Percentiles rank a stretch among this genome's conserved stretches.
These are phyloP conservation scores for Cyaniris semiargus DNA, from an alignment of 2,888 invertebrate species.

Conservation along the genomic window DNA sequence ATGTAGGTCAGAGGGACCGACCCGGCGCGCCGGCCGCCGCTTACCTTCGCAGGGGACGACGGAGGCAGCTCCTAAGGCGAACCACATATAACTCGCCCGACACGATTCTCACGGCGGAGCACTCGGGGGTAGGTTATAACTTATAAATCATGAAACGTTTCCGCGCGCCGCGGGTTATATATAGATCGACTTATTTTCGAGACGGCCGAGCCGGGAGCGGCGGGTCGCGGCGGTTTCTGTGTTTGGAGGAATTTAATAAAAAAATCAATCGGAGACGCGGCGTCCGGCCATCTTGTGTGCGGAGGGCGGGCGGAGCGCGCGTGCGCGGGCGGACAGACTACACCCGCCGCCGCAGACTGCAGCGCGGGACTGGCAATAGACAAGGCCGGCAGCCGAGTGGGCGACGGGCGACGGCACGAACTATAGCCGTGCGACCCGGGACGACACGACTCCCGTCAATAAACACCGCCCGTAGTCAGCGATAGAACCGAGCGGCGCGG, in stretches of 20 bases:
- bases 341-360: constrained; percentile 35
- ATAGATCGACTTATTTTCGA: constrained; percentile 37
- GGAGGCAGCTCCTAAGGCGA: neutral
- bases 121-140: constrained; percentile 32
- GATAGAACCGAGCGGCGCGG: neutral
- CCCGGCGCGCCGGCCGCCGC: neutral
- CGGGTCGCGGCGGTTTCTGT: constrained; percentile 47
- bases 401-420: neutral
- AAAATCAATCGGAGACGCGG: constrained; percentile 71
- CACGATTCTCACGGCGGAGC: constrained; percentile 23
- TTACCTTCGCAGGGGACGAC: constrained; percentile 30
- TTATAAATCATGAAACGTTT: constrained; percentile 29
- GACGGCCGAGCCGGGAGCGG: constrained; percentile 35
- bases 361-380: neutral
- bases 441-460: neutral
- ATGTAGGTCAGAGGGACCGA: constrained; percentile 61
- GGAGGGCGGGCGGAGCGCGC: constrained; percentile 57
- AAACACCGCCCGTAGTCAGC: neutral
- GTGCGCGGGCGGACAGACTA: constrained; percentile 56
- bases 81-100: constrained; percentile 31
- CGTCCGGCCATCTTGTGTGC: constrained; percentile 69
- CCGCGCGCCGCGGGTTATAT: constrained; percentile 27
- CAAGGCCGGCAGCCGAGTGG: neutral
- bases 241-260: constrained; percentile 57
- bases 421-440: neutral